Percentiles rank a stretch among this genome's conserved stretches.
Conservation (phyloP, 2,888 invertebrate genomes). For the Leptura quadrifasciata region DNA sequence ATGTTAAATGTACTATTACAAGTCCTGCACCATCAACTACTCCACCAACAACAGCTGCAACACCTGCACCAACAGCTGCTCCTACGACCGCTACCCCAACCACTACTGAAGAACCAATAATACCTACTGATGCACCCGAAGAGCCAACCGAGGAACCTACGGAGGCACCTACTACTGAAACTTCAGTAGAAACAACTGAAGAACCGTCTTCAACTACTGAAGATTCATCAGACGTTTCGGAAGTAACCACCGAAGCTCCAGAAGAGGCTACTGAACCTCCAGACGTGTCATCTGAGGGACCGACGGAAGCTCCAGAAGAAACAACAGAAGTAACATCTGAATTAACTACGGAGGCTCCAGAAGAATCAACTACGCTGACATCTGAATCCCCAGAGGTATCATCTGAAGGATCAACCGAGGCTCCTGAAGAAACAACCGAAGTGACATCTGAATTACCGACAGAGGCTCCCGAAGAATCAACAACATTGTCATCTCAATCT, state of each 20-base stretch:
- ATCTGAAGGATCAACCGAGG: neutral
- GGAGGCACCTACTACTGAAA: slow-evolving; percentile 11
- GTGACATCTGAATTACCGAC: neutral
- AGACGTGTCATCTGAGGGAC: neutral
- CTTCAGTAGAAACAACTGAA: slow-evolving; percentile 9
- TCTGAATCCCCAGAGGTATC: neutral
- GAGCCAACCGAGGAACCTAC: slow-evolving; percentile 8
- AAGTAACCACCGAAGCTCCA: neutral
- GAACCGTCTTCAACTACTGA: neutral
- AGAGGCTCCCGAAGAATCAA: neutral
- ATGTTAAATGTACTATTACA: slow-evolving; percentile 34
- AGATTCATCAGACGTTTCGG: neutral
- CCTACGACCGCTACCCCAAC: neutral
- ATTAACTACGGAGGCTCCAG: neutral
- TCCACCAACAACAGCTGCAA: neutral
- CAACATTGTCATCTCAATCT: no score
- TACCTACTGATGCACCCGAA: neutral
- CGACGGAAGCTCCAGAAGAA: neutral
- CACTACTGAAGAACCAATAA: neutral
- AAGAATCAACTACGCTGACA: neutral
- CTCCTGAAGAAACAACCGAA: neutral
- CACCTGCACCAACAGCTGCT: neutral
- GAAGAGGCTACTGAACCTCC: neutral
- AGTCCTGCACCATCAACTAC: slow-evolving; percentile 1
- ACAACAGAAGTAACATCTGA: neutral